These are phyloP conservation scores for Lutraria rhynchaena DNA, from an alignment of 1,140 invertebrate species.

Conservation along the genomic window DNA sequence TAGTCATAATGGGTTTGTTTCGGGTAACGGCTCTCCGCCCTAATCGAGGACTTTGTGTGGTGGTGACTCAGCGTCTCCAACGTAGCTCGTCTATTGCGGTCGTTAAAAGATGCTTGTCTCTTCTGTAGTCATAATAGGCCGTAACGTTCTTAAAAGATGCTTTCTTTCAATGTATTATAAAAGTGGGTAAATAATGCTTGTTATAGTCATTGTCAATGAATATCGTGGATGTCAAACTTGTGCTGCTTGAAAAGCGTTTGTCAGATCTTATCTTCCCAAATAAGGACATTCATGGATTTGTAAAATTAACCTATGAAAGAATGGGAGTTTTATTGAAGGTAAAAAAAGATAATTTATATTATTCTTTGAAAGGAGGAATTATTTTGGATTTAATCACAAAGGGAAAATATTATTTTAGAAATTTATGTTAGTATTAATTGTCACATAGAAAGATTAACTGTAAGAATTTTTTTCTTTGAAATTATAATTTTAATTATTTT, in stretches of 20 bases:
- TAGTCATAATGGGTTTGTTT: constrained; percentile 14
- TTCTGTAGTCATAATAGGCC: constrained; percentile 3
- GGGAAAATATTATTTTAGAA: not conserved
- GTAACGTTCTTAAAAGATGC: constrained; percentile 28
- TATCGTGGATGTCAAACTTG: constrained; percentile 1
- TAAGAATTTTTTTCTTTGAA: no score
- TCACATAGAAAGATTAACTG: no score
- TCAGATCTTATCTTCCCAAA: constrained; percentile 36
- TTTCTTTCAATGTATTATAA: constrained; percentile 13
- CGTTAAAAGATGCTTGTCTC: constrained; percentile 4
- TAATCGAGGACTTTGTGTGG: constrained; percentile 9
- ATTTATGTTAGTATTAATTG: no score
- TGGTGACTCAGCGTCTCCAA: constrained; percentile 14
- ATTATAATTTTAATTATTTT: no score
- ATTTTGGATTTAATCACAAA: not conserved
- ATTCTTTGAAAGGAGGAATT: not conserved
- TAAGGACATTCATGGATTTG: constrained; percentile 32
- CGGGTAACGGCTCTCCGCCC: not conserved
- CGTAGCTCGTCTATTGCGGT: constrained; percentile 11
- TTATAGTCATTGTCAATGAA: not conserved
- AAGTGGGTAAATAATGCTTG: constrained; percentile 22
- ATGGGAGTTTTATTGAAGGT: constrained; percentile 52
- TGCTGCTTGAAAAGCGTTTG: constrained; percentile 15
- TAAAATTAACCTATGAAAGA: constrained; percentile 35
- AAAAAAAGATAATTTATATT: constrained; percentile 14